Evolutionary conservation across 2,797 vertebrate species (phyloP), one percentile per base, ranked within the genome.

Genomic region (Acrocephalus scirpaceus): DNA sequence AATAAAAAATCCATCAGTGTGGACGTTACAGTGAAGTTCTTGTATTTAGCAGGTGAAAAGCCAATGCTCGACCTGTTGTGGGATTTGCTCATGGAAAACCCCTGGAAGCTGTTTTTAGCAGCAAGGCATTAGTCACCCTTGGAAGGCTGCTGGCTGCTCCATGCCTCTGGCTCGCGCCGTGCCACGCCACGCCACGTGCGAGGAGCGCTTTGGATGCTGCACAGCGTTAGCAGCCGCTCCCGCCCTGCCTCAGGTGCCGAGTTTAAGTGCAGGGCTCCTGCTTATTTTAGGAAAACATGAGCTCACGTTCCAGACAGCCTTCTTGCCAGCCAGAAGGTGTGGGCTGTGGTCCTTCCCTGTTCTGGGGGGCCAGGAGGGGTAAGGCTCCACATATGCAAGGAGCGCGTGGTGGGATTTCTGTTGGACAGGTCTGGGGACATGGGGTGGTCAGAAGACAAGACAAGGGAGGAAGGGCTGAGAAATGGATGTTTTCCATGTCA

Each of bases 231-330:
- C 50, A 82, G 88, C 62, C 21, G 12, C 94, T 97, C 96, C 87
- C 48, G 7, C 91, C 93, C 90, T 67, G 88, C 97, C 69, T 22
- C 97, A 97, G 97, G 97, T 97, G 90, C 71, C 84, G 95, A 94
- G 78, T 75, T 96, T 69, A 86, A 95, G 84, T 29, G 17, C 95
- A 66, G 9, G 60, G 93, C 88, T 96, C 90, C 62, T 25, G 29
- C 88, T 81, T 97, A 81, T 94, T 96, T 95, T 95, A 93, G 97
- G 95, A 97, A 96, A 97, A 92, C 80, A 76, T 26, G 30, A 97
- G 83, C 64, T 80, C 96, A 93, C 13, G 1, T 93, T 97, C 90
- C 95, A 93, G 70, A 71, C 65, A 74, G 75, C 66, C 62, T 91
- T 27, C 60, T 85, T 4, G 32, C n/a, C 51, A 38, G 73, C 48